These are phyloP conservation scores for Darevskia mixta DNA, from an alignment of 2,797 vertebrate genomes.

Conservation along the genomic window DNA sequence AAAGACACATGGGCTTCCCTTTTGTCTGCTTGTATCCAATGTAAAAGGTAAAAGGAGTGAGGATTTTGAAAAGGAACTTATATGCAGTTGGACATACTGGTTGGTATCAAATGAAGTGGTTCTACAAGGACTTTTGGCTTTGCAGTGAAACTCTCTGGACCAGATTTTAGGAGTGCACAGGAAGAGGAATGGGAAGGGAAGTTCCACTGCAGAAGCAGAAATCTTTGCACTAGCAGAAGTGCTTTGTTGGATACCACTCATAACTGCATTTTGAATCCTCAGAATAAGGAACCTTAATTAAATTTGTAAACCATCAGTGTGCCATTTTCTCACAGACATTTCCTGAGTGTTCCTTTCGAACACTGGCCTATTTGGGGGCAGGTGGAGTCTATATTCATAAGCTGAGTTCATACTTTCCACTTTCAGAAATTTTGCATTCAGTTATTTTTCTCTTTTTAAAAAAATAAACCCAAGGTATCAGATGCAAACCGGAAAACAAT, in stretches of 20 bases:
- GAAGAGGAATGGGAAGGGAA: too few relatives aligned
- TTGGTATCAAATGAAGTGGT: too few relatives aligned
- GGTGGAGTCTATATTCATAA: background rate
- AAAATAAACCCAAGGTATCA: background rate
- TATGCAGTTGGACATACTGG: background rate
- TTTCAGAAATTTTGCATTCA: slow-evolving; percentile 1
- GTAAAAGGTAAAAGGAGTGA: slow-evolving; percentile 88
- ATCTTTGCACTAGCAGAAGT: too few relatives aligned
- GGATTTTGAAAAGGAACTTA: slow-evolving; percentile 4
- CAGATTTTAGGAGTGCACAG: too few relatives aligned
- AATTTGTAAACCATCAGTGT: background rate
- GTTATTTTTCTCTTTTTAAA: background rate
- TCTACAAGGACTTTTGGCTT: too few relatives aligned
- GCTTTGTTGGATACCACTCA: too few relatives aligned
- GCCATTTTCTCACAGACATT: background rate
- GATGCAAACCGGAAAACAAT: background rate
- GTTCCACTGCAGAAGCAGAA: too few relatives aligned
- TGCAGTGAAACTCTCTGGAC: too few relatives aligned
- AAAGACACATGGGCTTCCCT: slow-evolving; percentile 94
- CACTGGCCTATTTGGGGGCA: background rate
- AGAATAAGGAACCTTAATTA: background rate
- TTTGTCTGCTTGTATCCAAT: slow-evolving; percentile 91
- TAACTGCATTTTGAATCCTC: too few relatives aligned
- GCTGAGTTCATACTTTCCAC: slow-evolving; percentile 17
- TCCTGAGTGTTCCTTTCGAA: background rate